Evolutionary conservation across 2,113 vertebrate genomes (phyloP).

Genomic region (Butastur rufipennis): DNA sequence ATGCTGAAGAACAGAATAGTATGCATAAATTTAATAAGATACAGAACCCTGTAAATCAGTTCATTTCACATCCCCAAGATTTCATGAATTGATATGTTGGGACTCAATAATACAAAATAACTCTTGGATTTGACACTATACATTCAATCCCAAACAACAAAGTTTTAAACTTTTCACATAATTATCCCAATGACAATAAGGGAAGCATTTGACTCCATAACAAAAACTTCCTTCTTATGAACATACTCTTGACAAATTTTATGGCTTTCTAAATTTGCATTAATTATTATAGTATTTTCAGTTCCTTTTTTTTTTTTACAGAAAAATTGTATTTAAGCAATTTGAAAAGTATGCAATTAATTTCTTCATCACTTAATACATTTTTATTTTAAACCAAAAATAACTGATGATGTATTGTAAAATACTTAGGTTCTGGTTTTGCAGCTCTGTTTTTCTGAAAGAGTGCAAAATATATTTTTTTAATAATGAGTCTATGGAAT

Average conservation of each 20-base stretch:
- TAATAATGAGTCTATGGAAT: neutral
- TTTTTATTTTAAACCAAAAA: neutral
- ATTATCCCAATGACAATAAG: neutral
- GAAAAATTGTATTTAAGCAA: neutral
- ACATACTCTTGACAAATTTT: neutral
- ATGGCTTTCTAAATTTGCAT: neutral
- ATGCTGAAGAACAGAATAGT: neutral
- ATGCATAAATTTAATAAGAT: neutral
- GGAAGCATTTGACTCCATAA: neutral
- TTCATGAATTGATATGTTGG: neutral
- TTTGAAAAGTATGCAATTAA: neutral
- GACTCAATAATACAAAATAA: neutral
- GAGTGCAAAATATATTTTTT: neutral
- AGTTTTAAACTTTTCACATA: neutral
- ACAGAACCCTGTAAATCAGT: neutral
- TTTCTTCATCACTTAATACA: neutral
- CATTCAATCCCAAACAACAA: neutral
- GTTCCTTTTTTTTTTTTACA: neutral
- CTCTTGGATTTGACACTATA: neutral
- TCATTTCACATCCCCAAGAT: neutral
- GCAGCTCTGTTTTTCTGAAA: neutral
- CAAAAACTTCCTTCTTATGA: neutral
- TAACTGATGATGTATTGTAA: neutral
- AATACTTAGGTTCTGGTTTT: neutral
- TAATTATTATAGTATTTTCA: neutral